Percentiles rank a stretch among this genome's conserved stretches.
Evolutionary conservation across 2,113 vertebrate genomes (phyloP).

Genomic region (Amblyopsis rosae): DNA sequence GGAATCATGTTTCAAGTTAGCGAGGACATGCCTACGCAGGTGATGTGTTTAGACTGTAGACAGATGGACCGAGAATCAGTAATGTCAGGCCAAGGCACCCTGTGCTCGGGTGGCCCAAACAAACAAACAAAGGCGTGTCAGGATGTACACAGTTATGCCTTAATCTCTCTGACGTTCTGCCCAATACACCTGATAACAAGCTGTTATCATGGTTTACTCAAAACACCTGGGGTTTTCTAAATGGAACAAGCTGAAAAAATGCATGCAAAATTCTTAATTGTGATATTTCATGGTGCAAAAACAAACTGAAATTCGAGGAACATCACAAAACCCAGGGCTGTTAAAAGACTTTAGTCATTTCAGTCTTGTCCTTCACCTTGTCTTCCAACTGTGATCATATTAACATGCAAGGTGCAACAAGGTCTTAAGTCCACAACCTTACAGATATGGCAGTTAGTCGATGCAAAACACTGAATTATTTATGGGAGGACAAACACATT

Average conservation of each 20-base stretch:
- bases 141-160: constrained; percentile 24
- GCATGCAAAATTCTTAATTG: not conserved
- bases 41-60: constrained; percentile 65
- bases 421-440: constrained; percentile 72
- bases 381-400: constrained; percentile 48
- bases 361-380: constrained; percentile 43
- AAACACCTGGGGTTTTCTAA: constrained; percentile 25
- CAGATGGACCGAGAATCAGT: constrained; percentile 73
- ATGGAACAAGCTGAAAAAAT: constrained; percentile 1
- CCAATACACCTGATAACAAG: constrained; percentile 47
- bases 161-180: constrained; percentile 56
- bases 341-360: constrained; percentile 42
- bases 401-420: constrained; percentile 75
- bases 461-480: constrained; percentile 83
- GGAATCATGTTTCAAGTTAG: constrained; percentile 53
- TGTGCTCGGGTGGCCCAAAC: constrained; percentile 64
- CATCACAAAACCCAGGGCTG: constrained; percentile 21
- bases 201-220: constrained; percentile 46
- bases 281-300: not conserved
- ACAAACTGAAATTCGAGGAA: constrained; percentile 1
- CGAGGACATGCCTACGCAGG: constrained; percentile 51
- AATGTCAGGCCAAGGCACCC: constrained; percentile 58
- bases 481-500: constrained; percentile 79
- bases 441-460: constrained; percentile 81
- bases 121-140: constrained; percentile 65